phyloP scores from a whole-genome alignment of 2,113 vertebrate species.

The Psettodes erumei region DNA sequence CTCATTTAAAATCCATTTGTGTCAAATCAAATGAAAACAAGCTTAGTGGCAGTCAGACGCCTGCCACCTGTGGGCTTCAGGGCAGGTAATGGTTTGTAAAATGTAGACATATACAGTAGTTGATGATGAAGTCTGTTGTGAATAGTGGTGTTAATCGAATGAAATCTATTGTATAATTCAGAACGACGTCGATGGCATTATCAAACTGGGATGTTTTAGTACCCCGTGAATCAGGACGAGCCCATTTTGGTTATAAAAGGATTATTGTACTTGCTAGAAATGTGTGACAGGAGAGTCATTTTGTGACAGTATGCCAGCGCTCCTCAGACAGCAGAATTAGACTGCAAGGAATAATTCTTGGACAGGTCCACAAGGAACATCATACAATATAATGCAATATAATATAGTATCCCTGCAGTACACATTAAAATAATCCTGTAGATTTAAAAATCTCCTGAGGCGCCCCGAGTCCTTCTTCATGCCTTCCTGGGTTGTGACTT shows the following conservation, averaged over 20 bases:
- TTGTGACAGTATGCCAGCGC: slow-evolving; percentile 4
- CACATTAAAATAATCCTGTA: neutral
- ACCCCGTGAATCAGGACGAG: slow-evolving; percentile 41
- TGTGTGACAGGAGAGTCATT: slow-evolving; percentile 46
- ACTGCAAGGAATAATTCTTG: slow-evolving; percentile 27
- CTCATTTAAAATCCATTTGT: slow-evolving; percentile 14
- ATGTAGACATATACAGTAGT: neutral
- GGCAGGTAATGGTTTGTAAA: slow-evolving; percentile 18
- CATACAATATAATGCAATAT: slow-evolving; percentile 8
- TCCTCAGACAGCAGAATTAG: slow-evolving; percentile 6
- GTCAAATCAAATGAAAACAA: slow-evolving; percentile 2
- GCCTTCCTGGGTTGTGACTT: neutral
- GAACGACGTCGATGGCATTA: slow-evolving; percentile 27
- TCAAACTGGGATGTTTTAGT: slow-evolving; percentile 39
- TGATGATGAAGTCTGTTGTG: slow-evolving; percentile 13
- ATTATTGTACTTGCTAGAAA: slow-evolving; percentile 53
- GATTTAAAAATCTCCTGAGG: neutral
- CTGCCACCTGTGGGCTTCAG: slow-evolving; percentile 6
- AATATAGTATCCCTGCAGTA: neutral
- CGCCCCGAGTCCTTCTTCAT: neutral
- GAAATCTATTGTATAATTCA: slow-evolving; percentile 24
- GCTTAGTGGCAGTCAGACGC: slow-evolving; percentile 4
- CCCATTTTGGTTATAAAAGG: slow-evolving; percentile 42
- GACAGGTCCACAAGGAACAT: slow-evolving; percentile 12
- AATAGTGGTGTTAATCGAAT: neutral